A percentile compares a stretch with the other conserved stretches of the same genome.
Conservation (phyloP, 1,140 invertebrate species). For the Drosophila murphyi region DNA sequence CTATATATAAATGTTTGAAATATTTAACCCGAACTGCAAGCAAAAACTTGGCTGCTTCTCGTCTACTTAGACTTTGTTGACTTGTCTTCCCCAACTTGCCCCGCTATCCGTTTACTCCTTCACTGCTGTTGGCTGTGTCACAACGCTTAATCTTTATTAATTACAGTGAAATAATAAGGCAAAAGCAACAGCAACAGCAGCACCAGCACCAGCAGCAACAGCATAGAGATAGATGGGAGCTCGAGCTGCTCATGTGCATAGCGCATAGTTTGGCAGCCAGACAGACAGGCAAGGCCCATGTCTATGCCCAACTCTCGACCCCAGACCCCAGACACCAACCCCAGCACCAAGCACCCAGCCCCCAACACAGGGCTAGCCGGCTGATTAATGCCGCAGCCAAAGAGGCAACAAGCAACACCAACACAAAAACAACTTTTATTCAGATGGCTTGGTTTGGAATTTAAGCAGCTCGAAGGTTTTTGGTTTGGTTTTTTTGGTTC, state of each 20-base stretch:
- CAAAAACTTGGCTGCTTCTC: slow-evolving; percentile 28
- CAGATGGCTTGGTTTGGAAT: slow-evolving; percentile 50
- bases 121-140: slow-evolving; percentile 63
- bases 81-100: neutral
- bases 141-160: slow-evolving; percentile 82
- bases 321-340: no score
- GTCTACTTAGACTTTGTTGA: slow-evolving; percentile 27
- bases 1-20: slow-evolving; percentile 42
- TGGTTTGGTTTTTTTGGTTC: slow-evolving; percentile 22
- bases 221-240: slow-evolving; percentile 42
- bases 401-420: slow-evolving; percentile 69
- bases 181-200: slow-evolving; percentile 18
- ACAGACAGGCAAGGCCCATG: slow-evolving; percentile 32
- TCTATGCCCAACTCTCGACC: neutral
- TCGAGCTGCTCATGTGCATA: slow-evolving; percentile 34
- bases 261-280: slow-evolving; percentile 55
- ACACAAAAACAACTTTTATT: slow-evolving; percentile 52
- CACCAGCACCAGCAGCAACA: slow-evolving; percentile 7
- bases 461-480: slow-evolving; percentile 47
- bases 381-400: slow-evolving; percentile 79
- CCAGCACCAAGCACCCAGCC: no score
- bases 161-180: slow-evolving; percentile 81
- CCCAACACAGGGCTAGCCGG: slow-evolving; percentile 18
- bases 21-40: slow-evolving; percentile 41
- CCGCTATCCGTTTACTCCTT: neutral